phyloP scores from a whole-genome alignment of 92 coral and sea anemone genomes.

The Porites divaricata region DNA sequence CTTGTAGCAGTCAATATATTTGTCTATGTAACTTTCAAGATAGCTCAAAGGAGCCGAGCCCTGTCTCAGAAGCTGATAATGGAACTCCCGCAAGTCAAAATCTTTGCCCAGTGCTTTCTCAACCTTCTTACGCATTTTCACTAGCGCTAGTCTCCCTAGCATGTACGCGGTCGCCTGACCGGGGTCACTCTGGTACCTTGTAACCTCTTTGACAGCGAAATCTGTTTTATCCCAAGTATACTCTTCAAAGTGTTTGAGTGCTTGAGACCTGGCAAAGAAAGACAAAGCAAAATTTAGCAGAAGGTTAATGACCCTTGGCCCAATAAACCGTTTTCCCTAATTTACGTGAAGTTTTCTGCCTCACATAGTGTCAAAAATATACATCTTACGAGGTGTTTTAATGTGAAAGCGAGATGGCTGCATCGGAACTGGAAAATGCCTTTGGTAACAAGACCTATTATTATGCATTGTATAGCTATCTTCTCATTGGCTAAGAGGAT shows the following conservation, averaged over 20 bases:
- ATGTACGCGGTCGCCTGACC: constrained; percentile 99
- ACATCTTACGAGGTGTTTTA: too few relatives aligned
- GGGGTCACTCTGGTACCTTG: constrained; percentile 97
- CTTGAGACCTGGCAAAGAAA: constrained; percentile 69
- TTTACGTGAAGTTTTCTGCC: too few relatives aligned
- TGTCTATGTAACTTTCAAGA: constrained; percentile 78
- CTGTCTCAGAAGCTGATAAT: constrained; percentile 92
- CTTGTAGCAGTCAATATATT: constrained; percentile 76
- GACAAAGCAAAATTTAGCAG: background rate
- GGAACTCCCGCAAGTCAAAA: constrained; percentile 86
- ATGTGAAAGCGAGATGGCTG: too few relatives aligned
- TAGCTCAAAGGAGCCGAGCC: constrained; percentile 92
- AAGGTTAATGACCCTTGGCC: too few relatives aligned
- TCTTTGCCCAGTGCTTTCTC: constrained; percentile 70
- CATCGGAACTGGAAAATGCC: too few relatives aligned
- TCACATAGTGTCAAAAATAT: too few relatives aligned
- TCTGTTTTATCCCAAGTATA: constrained; percentile 93
- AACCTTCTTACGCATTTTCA: constrained; percentile 81
- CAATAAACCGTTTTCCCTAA: too few relatives aligned
- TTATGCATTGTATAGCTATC: too few relatives aligned
- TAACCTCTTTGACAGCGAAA: constrained; percentile 91
- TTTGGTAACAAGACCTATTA: too few relatives aligned
- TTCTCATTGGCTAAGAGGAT: too few relatives aligned
- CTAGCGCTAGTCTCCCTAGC: constrained; percentile 92
- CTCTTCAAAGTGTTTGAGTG: constrained; percentile 67